Evolutionary conservation across 2,113 vertebrate genomes (phyloP), one percentile per base, ranked within the genome.

Genomic region (Tretioscincus oriximinensis): DNA sequence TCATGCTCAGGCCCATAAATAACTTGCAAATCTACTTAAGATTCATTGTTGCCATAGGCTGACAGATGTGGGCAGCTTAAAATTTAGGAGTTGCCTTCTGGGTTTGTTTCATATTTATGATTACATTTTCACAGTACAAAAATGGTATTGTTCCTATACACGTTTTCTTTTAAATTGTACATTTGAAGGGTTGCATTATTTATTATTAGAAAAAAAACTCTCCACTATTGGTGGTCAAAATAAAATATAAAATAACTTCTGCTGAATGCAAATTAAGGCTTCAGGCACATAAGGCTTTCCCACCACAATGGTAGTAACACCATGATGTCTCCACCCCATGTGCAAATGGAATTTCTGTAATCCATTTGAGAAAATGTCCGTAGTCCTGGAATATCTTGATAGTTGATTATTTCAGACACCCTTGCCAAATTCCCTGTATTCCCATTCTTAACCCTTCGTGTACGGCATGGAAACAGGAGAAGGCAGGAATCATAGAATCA

Each of bases 11-110:
- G 93, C 71, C 79, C 91, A 91, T 87, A 90, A 92, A 92, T 94
- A 93, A 90, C 89, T 88, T 86, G 80, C 92, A 95, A 94, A 95
- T 81, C 94, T 93, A 90, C 87, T 95, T 95, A 95, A 87, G 89
- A 95, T 94, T 95, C 93, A 96, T 95, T 95, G 87, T 93, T 93
- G 85, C 88, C 90, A 92, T 90, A 90, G 93, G 81, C 75, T 87
- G 90, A 91, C 93, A 95, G 94, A 95, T 94, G 93, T 84, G 76
- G 7, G 2, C 41, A 21, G 82, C 90, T 78, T 45, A 58, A 90
- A 90, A 92, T 89, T 85, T 88, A 84, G 82, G 64, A 84, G 87
- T 84, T 71, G 28, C 81, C 85, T 89, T 90, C 84, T 70, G n/a
- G 75, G 76, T 88, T 26, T 58, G 54, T 84, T 80, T 90, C 71